Percentiles rank a stretch among this genome's conserved stretches.
Evolutionary conservation across 2,797 vertebrate genomes (phyloP).

Genomic region (Salmo trutta): DNA sequence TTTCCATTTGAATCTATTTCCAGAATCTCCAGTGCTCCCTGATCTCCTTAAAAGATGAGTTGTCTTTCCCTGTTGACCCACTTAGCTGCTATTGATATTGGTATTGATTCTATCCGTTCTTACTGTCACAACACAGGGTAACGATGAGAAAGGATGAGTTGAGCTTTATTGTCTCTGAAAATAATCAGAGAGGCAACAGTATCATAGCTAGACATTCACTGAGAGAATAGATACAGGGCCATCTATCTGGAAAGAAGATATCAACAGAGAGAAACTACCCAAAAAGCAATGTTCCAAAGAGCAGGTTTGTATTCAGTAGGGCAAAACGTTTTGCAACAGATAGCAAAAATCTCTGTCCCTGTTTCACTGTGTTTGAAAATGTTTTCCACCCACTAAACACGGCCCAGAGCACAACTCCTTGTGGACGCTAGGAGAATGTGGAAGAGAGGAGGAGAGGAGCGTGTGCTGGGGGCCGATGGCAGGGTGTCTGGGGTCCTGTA

Average conservation of each 20-base stretch:
- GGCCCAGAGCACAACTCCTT: neutral
- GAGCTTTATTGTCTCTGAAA: slow-evolving; percentile 14
- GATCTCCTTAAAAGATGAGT: slow-evolving; percentile 51
- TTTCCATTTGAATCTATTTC: neutral
- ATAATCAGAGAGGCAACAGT: slow-evolving; percentile 48
- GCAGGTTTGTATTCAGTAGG: neutral
- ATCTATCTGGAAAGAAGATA: neutral
- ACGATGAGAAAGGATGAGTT: slow-evolving; percentile 50
- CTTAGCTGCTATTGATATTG: slow-evolving; percentile 62
- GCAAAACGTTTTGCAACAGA: neutral
- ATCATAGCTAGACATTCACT: slow-evolving; percentile 9
- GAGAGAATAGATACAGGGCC: neutral
- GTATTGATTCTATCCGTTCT: slow-evolving; percentile 67
- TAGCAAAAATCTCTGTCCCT: neutral
- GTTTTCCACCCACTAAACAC: neutral
- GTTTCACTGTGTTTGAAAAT: neutral
- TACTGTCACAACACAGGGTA: slow-evolving; percentile 64
- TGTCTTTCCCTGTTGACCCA: slow-evolving; percentile 62
- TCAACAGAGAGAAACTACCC: neutral
- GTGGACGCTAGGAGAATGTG: neutral
- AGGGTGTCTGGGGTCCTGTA: slow-evolving; percentile 15
- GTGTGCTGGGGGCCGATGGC: too few species aligned
- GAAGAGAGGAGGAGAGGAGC: too few species aligned
- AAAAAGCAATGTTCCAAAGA: neutral
- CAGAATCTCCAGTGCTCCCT: neutral